phyloP scores from a whole-genome alignment of 1,140 invertebrate species.

The Cryptotermes secundus region DNA sequence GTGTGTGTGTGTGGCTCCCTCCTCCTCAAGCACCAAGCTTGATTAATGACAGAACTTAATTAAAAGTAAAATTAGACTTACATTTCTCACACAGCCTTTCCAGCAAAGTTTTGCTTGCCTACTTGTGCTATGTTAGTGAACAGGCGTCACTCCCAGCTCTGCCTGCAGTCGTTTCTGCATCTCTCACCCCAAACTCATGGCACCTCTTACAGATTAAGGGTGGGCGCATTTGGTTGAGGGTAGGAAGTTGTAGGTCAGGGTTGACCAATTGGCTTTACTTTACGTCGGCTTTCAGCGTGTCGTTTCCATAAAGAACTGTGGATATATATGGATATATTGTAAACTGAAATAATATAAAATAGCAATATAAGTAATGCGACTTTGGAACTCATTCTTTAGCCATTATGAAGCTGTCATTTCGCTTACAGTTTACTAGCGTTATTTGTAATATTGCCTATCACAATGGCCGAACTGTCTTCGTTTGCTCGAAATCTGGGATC shows the following conservation, averaged over 20 bases:
- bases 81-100: slow-evolving; percentile 34
- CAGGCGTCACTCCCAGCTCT: background rate
- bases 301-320: no score
- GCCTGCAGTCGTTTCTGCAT: background rate
- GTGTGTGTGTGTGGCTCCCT: background rate
- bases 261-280: background rate
- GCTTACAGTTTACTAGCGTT: no score
- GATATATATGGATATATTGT: no score
- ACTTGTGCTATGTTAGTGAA: background rate
- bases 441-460: no score
- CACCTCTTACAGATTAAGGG: background rate
- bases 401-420: no score
- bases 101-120: slow-evolving; percentile 6
- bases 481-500: no score
- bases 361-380: no score
- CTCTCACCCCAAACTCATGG: background rate
- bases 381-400: no score
- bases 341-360: no score
- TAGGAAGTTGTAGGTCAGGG: slow-evolving; percentile 1
- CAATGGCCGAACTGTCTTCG: no score
- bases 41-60: slow-evolving; percentile 42
- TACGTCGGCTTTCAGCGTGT: no score
- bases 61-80: slow-evolving; percentile 42
- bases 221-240: background rate
- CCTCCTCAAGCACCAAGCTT: slow-evolving; percentile 29